Conservation (phyloP, 2,888 invertebrate genomes). For the Acanthacorydalis orientalis region DNA sequence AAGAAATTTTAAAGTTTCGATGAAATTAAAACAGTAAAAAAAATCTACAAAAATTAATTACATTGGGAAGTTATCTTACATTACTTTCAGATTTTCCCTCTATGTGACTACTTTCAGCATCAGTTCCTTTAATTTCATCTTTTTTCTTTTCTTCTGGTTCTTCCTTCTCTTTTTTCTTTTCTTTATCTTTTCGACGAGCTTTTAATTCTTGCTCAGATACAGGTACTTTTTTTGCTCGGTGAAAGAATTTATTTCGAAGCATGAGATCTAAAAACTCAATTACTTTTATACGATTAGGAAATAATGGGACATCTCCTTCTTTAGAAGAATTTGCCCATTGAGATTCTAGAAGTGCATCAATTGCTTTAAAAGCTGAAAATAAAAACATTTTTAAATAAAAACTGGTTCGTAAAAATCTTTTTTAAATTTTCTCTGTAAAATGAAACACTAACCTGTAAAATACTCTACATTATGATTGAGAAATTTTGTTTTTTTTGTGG, state of each 20-base stretch:
- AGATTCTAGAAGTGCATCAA: slow-evolving; percentile 81
- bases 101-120: slow-evolving; percentile 35
- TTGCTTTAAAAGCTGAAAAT: slow-evolving; percentile 58
- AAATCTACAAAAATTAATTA: too few relatives aligned
- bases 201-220: slow-evolving; percentile 51
- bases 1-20: too few relatives aligned
- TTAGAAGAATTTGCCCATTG: slow-evolving; percentile 51
- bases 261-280: slow-evolving; percentile 67
- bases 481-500: slow-evolving; percentile 90
- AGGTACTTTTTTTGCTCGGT: slow-evolving; percentile 80
- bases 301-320: slow-evolving; percentile 48
- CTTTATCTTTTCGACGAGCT: slow-evolving; percentile 38
- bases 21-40: too few relatives aligned
- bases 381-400: slow-evolving; percentile 3
- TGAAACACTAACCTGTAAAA: slow-evolving; percentile 58
- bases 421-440: background rate
- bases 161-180: slow-evolving; percentile 25
- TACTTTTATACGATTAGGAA: slow-evolving; percentile 65
- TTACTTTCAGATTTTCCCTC: slow-evolving; percentile 29
- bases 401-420: background rate
- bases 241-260: slow-evolving; percentile 87
- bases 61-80: slow-evolving; percentile 9
- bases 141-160: slow-evolving; percentile 31
- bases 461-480: slow-evolving; percentile 93
- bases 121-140: slow-evolving; percentile 30